Conservation (phyloP, 2,888 invertebrate species). For the Stenchaetothrips biformis region DNA sequence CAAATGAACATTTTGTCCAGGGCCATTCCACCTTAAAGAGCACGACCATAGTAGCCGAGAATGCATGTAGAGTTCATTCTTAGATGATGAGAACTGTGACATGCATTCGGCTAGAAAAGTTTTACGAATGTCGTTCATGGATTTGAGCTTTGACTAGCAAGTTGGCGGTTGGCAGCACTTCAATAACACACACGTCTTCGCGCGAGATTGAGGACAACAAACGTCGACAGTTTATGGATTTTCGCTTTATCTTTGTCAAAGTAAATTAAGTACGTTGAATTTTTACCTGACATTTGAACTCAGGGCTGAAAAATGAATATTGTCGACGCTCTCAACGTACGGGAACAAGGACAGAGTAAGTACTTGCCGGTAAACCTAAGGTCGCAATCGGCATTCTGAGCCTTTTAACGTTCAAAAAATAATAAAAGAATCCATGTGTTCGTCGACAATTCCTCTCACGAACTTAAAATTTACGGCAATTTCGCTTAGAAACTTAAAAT, state of each 20-base stretch:
- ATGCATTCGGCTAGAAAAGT: not conserved
- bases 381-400: not conserved
- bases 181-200: conserved; percentile 23
- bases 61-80: not conserved
- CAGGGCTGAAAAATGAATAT: not conserved
- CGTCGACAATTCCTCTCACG: too few relatives aligned
- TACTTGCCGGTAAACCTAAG: not conserved
- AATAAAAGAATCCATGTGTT: not conserved
- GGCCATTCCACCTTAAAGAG: too few relatives aligned
- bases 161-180: conserved; percentile 1
- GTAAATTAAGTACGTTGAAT: not conserved
- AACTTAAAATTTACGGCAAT: too few relatives aligned
- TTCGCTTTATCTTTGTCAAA: not conserved
- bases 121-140: not conserved
- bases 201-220: conserved; percentile 11
- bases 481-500: too few relatives aligned
- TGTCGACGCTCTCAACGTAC: not conserved
- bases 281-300: not conserved
- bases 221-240: conserved; percentile 14
- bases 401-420: not conserved
- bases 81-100: too few relatives aligned
- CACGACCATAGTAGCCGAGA: not conserved
- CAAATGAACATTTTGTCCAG: too few relatives aligned
- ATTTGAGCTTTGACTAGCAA: not conserved
- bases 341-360: not conserved